A percentile compares a stretch with the other conserved stretches of the same genome.
Evolutionary conservation across 2,888 invertebrate species (phyloP).

Genomic region (Cistogaster globosa): DNA sequence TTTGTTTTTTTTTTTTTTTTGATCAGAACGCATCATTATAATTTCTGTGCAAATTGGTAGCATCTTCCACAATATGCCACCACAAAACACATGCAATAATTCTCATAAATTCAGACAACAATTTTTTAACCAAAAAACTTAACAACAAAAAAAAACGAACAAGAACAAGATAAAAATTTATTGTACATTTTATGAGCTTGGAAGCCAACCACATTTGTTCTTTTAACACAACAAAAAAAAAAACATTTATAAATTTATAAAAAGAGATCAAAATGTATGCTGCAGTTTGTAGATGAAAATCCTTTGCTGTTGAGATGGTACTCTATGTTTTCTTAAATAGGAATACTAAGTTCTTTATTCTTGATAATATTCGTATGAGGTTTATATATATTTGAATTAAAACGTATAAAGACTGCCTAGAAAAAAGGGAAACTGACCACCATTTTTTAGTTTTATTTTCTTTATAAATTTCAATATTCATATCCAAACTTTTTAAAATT

Average conservation of each 20-base stretch:
- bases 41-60: conserved; percentile 64
- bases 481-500: no score
- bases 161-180: background rate
- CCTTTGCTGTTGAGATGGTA: background rate
- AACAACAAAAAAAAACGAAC: no score
- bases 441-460: no score
- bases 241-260: conserved; percentile 14
- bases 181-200: conserved; percentile 34
- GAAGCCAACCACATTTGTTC: conserved; percentile 42
- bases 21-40: conserved; percentile 54
- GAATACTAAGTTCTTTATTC: no score
- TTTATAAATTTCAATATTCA: no score
- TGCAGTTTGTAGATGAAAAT: background rate
- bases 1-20: background rate
- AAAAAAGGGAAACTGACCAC: no score
- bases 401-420: no score
- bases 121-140: background rate
- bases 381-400: no score
- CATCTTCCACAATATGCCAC: conserved; percentile 39
- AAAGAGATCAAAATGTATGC: background rate
- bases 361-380: no score
- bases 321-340: background rate
- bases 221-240: conserved; percentile 5
- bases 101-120: conserved; percentile 11
- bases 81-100: conserved; percentile 46